These are phyloP conservation scores for Pyrocephalus nanus DNA, from an alignment of 2,797 vertebrate species.

Conservation along the genomic window DNA sequence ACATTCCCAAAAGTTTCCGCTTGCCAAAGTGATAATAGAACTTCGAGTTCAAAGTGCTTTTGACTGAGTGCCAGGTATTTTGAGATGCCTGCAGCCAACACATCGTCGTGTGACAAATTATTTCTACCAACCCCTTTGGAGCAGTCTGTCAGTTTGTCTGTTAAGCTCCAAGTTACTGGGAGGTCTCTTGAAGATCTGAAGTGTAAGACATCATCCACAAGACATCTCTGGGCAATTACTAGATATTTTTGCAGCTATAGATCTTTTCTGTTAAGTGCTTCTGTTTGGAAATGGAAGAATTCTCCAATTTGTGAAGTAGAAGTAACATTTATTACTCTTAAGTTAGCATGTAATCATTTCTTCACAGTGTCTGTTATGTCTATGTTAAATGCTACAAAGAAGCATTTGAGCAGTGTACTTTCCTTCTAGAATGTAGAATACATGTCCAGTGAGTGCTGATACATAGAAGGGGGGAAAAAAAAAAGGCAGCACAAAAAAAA, in stretches of 20 bases:
- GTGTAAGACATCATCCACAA: background rate
- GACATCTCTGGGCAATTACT: background rate
- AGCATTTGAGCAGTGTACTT: background rate
- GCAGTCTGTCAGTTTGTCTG: background rate
- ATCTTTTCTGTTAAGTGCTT: background rate
- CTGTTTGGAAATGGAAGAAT: background rate
- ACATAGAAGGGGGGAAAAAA: background rate
- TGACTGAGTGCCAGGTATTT: background rate
- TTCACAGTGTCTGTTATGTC: background rate
- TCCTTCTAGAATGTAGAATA: background rate
- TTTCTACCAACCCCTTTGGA: background rate
- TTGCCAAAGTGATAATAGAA: background rate
- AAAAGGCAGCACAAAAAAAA: background rate
- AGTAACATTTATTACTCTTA: background rate
- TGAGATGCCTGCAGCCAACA: background rate
- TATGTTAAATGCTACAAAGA: background rate
- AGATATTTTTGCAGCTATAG: background rate
- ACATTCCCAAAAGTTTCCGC: background rate
- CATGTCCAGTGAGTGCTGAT: background rate
- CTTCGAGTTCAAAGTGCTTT: conserved; percentile 22
- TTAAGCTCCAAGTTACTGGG: background rate
- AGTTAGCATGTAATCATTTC: background rate
- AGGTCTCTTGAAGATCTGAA: background rate
- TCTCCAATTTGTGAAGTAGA: background rate
- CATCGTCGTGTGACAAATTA: background rate